A percentile compares a stretch with the other conserved stretches of the same genome.
Evolutionary conservation across 2,113 vertebrate species (phyloP).

Genomic region (Boleophthalmus pectinirostris): DNA sequence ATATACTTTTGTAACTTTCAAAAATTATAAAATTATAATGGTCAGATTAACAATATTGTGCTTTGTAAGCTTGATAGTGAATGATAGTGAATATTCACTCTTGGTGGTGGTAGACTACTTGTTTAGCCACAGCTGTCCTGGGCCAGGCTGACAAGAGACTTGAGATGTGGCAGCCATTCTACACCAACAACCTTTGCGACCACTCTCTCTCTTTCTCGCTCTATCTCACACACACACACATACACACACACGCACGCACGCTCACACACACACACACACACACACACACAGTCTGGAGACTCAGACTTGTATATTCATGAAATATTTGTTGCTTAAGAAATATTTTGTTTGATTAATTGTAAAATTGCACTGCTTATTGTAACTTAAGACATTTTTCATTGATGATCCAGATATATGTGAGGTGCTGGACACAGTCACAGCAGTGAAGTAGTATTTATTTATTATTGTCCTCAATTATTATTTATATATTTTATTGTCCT

Average conservation of each 20-base stretch:
- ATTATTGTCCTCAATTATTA: conserved; percentile 66
- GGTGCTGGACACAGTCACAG: conserved; percentile 70
- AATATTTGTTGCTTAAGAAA: not conserved
- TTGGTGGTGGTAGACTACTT: not conserved
- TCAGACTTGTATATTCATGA: conserved; percentile 18
- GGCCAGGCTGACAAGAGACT: not conserved
- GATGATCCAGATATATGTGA: conserved; percentile 27
- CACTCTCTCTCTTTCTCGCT: too few species aligned
- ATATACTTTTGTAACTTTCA: too few species aligned
- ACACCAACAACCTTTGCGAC: not conserved
- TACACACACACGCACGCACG: too few species aligned
- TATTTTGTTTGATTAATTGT: conserved; percentile 4
- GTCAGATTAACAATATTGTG: too few species aligned
- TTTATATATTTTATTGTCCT: conserved; percentile 59
- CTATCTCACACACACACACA: too few species aligned
- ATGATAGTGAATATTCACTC: not conserved
- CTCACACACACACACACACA: too few species aligned
- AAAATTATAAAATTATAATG: too few species aligned
- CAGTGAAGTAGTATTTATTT: conserved; percentile 82
- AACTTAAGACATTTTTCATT: conserved; percentile 1
- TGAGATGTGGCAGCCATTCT: not conserved
- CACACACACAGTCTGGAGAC: not conserved
- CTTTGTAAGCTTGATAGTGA: not conserved
- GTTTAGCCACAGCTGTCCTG: not conserved
- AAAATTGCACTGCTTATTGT: not conserved